Conservation (phyloP, 2,888 invertebrate genomes). For the Neoaliturus tenellus region DNA sequence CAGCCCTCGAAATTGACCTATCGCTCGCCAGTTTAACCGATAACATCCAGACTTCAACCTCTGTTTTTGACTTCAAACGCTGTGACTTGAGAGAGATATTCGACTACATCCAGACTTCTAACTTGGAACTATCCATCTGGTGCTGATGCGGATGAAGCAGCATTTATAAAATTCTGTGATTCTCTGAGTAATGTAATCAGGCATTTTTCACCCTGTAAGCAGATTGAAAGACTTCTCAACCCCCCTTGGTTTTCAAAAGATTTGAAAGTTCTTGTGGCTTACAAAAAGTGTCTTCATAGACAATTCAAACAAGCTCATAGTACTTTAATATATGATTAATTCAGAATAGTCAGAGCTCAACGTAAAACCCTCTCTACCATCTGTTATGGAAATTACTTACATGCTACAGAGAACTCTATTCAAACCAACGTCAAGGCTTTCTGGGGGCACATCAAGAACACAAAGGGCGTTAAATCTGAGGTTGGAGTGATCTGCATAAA, state of each 20-base stretch:
- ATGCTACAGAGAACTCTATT: constrained; percentile 19
- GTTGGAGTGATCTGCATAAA: no score
- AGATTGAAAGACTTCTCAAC: background rate
- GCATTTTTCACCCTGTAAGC: background rate
- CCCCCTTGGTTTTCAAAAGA: no score
- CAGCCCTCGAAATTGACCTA: background rate
- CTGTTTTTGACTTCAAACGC: background rate
- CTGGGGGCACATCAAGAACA: background rate
- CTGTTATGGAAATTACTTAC: background rate
- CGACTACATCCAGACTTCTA: background rate
- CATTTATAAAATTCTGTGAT: background rate
- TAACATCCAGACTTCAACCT: background rate
- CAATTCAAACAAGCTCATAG: background rate
- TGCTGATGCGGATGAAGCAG: background rate
- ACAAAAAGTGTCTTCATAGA: background rate
- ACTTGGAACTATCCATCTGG: background rate
- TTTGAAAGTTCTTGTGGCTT: background rate
- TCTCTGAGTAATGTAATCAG: background rate
- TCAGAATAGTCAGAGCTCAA: background rate
- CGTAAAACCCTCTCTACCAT: background rate
- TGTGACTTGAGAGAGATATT: background rate
- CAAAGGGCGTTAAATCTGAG: no score
- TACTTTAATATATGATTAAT: background rate
- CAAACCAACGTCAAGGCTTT: background rate
- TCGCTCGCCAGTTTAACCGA: background rate